Evolutionary conservation across 2,888 invertebrate species (phyloP).

Genomic region (Agrochola lota): DNA sequence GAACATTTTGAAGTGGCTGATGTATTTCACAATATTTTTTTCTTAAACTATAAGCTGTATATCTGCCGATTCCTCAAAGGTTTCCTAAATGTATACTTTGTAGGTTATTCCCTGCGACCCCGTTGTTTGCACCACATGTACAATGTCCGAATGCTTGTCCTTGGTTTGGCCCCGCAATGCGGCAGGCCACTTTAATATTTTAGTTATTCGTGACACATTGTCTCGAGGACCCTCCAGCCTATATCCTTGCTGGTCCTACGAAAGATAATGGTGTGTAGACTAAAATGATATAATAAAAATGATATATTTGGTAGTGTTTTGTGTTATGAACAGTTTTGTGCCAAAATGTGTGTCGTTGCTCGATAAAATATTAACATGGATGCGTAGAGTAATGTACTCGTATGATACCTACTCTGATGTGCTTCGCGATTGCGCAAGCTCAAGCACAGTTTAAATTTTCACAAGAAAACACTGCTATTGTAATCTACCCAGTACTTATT

Average conservation of each 20-base stretch:
- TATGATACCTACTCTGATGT: not conserved
- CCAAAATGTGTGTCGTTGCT: slow-evolving; percentile 12
- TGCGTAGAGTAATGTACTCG: not conserved
- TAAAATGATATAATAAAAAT: slow-evolving; percentile 43
- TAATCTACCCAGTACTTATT: no score
- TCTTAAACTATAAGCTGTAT: not conserved
- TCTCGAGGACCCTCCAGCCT: slow-evolving; percentile 31
- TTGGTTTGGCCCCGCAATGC: slow-evolving; percentile 73
- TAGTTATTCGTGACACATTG: slow-evolving; percentile 70
- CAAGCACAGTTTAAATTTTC: not conserved
- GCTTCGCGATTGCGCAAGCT: not conserved
- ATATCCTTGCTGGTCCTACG: slow-evolving; percentile 24
- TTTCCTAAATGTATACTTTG: not conserved
- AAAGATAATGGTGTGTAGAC: slow-evolving; percentile 22
- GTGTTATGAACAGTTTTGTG: slow-evolving; percentile 19
- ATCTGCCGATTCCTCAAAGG: not conserved
- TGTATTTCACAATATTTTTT: not conserved
- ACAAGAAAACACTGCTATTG: not conserved
- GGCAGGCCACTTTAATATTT: slow-evolving; percentile 75
- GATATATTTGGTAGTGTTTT: slow-evolving; percentile 17
- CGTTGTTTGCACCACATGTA: slow-evolving; percentile 56
- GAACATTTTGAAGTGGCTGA: no score
- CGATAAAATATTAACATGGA: not conserved
- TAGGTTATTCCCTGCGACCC: slow-evolving; percentile 27
- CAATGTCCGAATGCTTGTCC: slow-evolving; percentile 65